Base-by-base conservation (phyloP, 2,797 vertebrate genomes). In the Echeneis naucrates region DNA sequence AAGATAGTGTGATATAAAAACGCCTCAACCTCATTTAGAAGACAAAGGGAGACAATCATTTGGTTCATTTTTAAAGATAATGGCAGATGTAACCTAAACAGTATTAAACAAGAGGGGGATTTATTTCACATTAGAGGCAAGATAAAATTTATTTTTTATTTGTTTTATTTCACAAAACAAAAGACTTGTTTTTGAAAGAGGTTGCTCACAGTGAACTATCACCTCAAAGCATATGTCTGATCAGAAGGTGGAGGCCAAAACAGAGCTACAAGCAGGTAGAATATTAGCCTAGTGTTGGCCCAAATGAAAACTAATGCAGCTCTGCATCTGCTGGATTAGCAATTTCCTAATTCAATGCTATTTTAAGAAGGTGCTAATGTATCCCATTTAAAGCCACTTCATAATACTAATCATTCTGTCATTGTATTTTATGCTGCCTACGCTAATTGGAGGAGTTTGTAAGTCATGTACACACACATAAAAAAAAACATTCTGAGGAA, bases 391-490 rank as follows among this genome's bases (percentile, higher is more conserved):
- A 33, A 9, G 32, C 32, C 32, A 33, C 7, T 33, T 33, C 1
- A 4, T 37, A 37, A 9, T 37, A 11, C 35, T 37, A 11, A 37
- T 3, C 9, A n/a, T 11, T 37, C 4, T 37, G 17, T n/a, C 7
- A 8, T n/a, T 8, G 17, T 19, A 19, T n/a, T 44, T 17, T 19
- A 44, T 44, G 17, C 6, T 7, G 8, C 17, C 68, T 57, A 45
- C 48, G 26, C n/a, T 19, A 35, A 24, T n/a, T 27, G 51, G 42
- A 54, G 23, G 67, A 78, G 60, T 42, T 33, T 38, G 24, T 72
- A 67, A 77, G 53, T 76, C 68, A n/a, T n/a, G n/a, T n/a, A n/a
- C n/a, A n/a, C n/a, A n/a, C 26, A n/a, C 42, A 21, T 50, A 12
- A 47, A 32, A 62, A 26, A 50, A 35, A 32, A 42, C 44, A 56